A percentile compares a stretch with the other conserved stretches of the same genome.
phyloP scores from a whole-genome alignment of 1,140 invertebrate genomes.

The Sycophila sp. region DNA sequence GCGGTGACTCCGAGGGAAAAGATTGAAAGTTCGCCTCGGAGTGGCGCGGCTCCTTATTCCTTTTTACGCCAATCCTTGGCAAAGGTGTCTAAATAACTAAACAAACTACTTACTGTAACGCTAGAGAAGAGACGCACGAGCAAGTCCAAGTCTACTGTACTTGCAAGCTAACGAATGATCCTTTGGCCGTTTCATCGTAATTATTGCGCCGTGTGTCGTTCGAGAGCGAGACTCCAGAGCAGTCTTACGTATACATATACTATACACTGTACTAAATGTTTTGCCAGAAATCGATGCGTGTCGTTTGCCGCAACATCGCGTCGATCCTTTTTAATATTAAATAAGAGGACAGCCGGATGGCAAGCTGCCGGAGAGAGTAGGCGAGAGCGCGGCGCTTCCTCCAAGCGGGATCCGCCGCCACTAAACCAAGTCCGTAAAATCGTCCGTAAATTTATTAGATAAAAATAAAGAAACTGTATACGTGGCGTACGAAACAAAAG shows the following conservation, averaged over 20 bases:
- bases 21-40: neutral
- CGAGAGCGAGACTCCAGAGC: neutral
- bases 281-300: constrained; percentile 42
- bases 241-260: constrained; percentile 39
- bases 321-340: constrained; percentile 39
- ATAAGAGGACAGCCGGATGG: constrained; percentile 2
- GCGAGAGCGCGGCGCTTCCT: neutral
- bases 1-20: neutral
- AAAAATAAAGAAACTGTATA: constrained; percentile 30
- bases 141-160: neutral
- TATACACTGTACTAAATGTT: constrained; percentile 49
- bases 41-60: constrained; percentile 20
- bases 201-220: neutral
- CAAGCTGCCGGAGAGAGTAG: neutral
- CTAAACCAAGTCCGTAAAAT: constrained; percentile 21
- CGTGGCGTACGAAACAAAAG: constrained; percentile 11
- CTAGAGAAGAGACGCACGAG: neutral
- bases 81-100: constrained; percentile 59
- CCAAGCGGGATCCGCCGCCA: neutral
- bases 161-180: neutral
- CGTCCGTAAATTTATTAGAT: constrained; percentile 30
- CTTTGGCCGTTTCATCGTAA: neutral
- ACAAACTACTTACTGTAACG: constrained; percentile 58
- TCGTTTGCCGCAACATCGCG: constrained; percentile 24
- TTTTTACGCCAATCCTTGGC: constrained; percentile 40